Evolutionary conservation across 2,113 vertebrate genomes (phyloP).

Genomic region (Onychostoma macrolepis): DNA sequence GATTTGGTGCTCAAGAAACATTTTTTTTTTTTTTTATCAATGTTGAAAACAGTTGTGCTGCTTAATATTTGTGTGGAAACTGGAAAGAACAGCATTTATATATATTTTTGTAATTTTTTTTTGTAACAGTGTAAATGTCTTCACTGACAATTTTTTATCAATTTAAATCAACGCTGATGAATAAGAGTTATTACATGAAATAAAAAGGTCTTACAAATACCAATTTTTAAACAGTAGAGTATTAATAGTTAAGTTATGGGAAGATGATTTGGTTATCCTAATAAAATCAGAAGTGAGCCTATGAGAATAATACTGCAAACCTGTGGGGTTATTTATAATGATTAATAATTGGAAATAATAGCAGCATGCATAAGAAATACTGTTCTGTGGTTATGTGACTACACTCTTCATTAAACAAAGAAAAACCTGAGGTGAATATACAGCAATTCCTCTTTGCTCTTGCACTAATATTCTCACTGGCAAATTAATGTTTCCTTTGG

Average conservation of each 20-base stretch:
- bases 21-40: too few relatives aligned
- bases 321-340: background rate
- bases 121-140: background rate
- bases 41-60: too few relatives aligned
- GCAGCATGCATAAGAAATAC: background rate
- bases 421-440: background rate
- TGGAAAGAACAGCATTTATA: too few relatives aligned
- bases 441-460: constrained; percentile 11
- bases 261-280: too few relatives aligned
- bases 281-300: too few relatives aligned
- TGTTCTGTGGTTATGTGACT: background rate
- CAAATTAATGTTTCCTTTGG: constrained; percentile 40
- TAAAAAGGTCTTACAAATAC: too few relatives aligned
- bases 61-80: too few relatives aligned
- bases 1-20: background rate
- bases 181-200: too few relatives aligned
- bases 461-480: constrained; percentile 5
- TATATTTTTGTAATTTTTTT: too few relatives aligned
- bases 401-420: background rate
- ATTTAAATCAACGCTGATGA: too few relatives aligned
- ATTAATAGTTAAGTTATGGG: too few relatives aligned
- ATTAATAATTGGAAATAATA: background rate
- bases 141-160: background rate
- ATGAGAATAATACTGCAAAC: background rate
- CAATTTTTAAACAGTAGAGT: too few relatives aligned